Conservation (phyloP, 2,888 invertebrate genomes). For the Drosophila infuscata region DNA sequence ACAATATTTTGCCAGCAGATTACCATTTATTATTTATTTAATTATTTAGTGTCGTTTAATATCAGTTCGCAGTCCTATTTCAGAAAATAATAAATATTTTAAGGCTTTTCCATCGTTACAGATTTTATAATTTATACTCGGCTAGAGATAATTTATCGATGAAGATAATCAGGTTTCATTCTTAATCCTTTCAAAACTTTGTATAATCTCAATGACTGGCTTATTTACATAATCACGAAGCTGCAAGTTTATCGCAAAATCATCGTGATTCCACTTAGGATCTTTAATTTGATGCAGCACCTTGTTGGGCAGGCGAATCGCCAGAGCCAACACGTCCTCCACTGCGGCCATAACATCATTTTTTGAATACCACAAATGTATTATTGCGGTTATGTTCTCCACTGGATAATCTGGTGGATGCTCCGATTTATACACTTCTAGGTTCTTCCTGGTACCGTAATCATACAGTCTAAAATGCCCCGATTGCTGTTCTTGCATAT, state of each 20-base stretch:
- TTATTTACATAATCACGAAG: constrained; percentile 66
- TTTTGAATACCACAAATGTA: constrained; percentile 75
- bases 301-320: constrained; percentile 61
- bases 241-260: constrained; percentile 56
- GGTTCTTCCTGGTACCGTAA: constrained; percentile 56
- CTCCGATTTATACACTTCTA: constrained; percentile 50
- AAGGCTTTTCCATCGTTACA: not conserved
- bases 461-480: constrained; percentile 73
- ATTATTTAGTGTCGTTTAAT: not conserved
- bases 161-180: not conserved
- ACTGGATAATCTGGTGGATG: constrained; percentile 72
- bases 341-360: constrained; percentile 68
- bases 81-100: not conserved
- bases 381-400: constrained; percentile 49
- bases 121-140: not conserved
- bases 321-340: constrained; percentile 65
- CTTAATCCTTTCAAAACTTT: constrained; percentile 47
- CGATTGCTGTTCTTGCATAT: constrained; percentile 68
- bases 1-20: not conserved
- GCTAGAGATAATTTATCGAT: not conserved
- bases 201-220: constrained; percentile 64
- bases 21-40: not conserved
- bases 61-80: not conserved
- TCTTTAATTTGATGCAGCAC: constrained; percentile 64
- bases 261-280: constrained; percentile 67